Evolutionary conservation across 2,797 vertebrate species (phyloP).

Genomic region (Rhabdophis nuchalis): DNA sequence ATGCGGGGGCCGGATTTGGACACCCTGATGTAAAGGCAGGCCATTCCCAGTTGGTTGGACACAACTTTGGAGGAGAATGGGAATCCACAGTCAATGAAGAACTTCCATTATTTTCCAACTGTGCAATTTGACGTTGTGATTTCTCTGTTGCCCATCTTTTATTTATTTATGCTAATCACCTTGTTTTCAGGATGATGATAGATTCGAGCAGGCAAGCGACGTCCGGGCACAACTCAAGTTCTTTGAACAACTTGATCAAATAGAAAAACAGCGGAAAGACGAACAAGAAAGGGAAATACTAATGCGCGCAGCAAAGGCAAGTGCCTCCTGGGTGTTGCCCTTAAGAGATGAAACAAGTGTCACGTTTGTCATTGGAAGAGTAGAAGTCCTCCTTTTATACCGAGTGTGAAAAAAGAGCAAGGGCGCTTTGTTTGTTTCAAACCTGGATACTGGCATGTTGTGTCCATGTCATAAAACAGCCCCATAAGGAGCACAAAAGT

Average conservation of each 20-base stretch:
- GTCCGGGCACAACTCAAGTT: conserved; percentile 90
- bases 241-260: conserved; percentile 93
- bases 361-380: conserved; percentile 38
- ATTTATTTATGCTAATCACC: conserved; percentile 32
- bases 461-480: background rate
- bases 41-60: background rate
- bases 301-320: conserved; percentile 90
- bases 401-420: conserved; percentile 4
- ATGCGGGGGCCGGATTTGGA: too few relatives aligned
- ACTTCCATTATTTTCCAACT: conserved; percentile 3
- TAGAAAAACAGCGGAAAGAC: conserved; percentile 92
- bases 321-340: conserved; percentile 45
- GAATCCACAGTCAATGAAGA: background rate
- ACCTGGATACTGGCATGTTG: background rate
- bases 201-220: conserved; percentile 81
- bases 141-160: background rate
- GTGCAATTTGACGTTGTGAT: conserved; percentile 34
- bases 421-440: background rate
- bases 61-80: background rate
- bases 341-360: conserved; percentile 21
- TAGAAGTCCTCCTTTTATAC: conserved; percentile 31
- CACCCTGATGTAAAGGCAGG: background rate
- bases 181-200: conserved; percentile 82
- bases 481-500: background rate
- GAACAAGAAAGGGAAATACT: conserved; percentile 93